These are phyloP conservation scores for Colius striatus DNA, from an alignment of 2,113 vertebrate genomes.

Conservation along the genomic window DNA sequence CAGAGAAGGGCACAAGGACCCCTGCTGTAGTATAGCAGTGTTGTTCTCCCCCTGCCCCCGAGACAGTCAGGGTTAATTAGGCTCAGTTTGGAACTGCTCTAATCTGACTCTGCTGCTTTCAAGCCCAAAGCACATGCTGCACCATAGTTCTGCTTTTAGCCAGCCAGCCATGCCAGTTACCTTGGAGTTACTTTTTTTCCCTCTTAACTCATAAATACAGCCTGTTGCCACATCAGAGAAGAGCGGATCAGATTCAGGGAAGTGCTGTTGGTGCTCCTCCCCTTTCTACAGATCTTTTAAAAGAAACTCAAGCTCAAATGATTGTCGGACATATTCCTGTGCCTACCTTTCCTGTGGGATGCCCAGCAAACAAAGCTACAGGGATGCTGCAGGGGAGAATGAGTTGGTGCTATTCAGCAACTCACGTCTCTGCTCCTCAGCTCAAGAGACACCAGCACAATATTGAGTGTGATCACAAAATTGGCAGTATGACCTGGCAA, in stretches of 20 bases:
- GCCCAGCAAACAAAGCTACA: neutral
- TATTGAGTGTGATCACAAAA: neutral
- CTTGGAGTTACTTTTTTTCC: neutral
- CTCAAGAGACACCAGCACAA: neutral
- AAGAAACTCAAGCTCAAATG: neutral
- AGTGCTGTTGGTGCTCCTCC: neutral
- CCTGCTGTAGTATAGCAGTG: accelerated
- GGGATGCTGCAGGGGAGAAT: neutral
- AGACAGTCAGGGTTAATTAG: neutral
- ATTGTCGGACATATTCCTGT: accelerated
- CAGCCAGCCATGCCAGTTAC: neutral
- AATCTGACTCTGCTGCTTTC: neutral
- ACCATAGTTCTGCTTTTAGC: neutral
- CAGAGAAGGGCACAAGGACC: neutral
- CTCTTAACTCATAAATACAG: neutral
- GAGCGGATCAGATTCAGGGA: neutral
- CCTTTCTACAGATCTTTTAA: neutral
- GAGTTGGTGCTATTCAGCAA: neutral
- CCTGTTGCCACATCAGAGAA: neutral
- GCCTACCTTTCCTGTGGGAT: neutral
- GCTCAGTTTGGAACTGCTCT: neutral
- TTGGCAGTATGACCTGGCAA: neutral
- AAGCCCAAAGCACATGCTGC: neutral
- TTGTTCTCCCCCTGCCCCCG: too few relatives aligned
- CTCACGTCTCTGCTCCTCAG: neutral